Conservation (phyloP, 2,888 invertebrate genomes). For the Diarsia mendica region DNA sequence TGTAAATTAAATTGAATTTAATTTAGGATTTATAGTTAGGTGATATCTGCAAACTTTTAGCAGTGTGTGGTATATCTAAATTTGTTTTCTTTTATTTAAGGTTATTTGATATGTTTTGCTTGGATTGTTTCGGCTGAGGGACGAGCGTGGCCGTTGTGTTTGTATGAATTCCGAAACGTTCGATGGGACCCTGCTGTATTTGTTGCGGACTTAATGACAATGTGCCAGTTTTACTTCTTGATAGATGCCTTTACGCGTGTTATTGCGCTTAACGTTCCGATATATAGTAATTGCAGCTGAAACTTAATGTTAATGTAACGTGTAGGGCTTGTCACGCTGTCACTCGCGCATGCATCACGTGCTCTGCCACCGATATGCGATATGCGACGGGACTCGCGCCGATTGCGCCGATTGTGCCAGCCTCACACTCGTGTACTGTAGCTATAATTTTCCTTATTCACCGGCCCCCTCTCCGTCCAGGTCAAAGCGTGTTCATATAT, state of each 20-base stretch:
- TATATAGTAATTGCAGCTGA: slow-evolving; percentile 60
- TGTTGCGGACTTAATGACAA: slow-evolving; percentile 58
- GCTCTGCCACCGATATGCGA: background rate
- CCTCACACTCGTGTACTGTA: slow-evolving; percentile 46
- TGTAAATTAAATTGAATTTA: slow-evolving; percentile 85
- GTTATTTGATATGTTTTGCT: slow-evolving; percentile 76
- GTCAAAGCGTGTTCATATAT: slow-evolving; percentile 86
- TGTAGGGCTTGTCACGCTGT: slow-evolving; percentile 60
- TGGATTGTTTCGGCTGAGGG: slow-evolving; percentile 74
- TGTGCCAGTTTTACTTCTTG: slow-evolving; percentile 61
- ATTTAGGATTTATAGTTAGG: slow-evolving; percentile 87
- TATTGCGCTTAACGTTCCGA: slow-evolving; percentile 69
- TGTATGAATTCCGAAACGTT: slow-evolving; percentile 83
- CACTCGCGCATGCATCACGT: slow-evolving; percentile 23
- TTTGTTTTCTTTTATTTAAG: slow-evolving; percentile 77
- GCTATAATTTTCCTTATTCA: slow-evolving; percentile 73
- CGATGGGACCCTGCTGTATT: slow-evolving; percentile 72
- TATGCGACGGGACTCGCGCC: background rate
- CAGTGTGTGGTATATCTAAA: slow-evolving; percentile 76
- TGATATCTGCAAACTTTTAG: slow-evolving; percentile 80
- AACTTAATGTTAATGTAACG: slow-evolving; percentile 46
- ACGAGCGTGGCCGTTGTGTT: slow-evolving; percentile 69
- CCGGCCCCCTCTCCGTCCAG: slow-evolving; percentile 88
- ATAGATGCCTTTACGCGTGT: slow-evolving; percentile 71
- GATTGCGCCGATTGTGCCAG: slow-evolving; percentile 52